Percentiles rank a stretch among this genome's conserved stretches.
These are phyloP conservation scores for Climacteris rufus DNA, from an alignment of 2,113 vertebrate genomes.

Conservation along the genomic window DNA sequence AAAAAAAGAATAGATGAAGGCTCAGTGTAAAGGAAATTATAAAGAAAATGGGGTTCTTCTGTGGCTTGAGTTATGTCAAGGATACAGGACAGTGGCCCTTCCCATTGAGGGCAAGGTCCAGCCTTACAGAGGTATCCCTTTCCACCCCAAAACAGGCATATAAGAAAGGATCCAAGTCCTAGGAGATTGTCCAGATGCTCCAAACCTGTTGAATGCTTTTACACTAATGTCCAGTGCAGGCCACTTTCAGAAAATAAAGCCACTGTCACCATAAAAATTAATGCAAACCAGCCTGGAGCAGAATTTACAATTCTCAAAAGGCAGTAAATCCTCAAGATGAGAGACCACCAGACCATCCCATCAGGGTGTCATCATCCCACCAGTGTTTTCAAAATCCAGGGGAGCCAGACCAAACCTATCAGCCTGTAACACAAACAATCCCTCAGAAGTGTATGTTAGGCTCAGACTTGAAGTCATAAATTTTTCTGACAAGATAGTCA, in stretches of 20 bases:
- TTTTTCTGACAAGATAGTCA: not conserved
- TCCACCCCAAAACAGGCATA: not conserved
- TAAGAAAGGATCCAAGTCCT: not conserved
- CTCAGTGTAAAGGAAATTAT: not conserved
- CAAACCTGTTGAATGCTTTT: not conserved
- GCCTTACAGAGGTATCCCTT: not conserved
- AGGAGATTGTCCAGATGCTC: not conserved
- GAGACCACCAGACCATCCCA: not conserved
- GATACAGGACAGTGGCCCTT: not conserved
- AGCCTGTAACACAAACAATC: slow-evolving; percentile 20
- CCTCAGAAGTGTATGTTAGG: not conserved
- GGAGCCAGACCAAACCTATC: slow-evolving; percentile 37
- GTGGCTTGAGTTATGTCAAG: not conserved
- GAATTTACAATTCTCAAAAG: not conserved
- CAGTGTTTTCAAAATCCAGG: not conserved
- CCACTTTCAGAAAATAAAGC: not conserved
- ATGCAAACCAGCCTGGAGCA: not conserved
- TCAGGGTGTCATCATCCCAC: not conserved
- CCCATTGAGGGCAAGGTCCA: not conserved
- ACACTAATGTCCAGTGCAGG: not conserved
- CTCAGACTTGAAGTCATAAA: not conserved
- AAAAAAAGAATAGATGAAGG: not conserved
- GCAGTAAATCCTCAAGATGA: not conserved
- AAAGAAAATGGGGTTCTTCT: not conserved
- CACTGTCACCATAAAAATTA: not conserved